These are phyloP conservation scores for Epinephelus awoara DNA, from an alignment of 2,797 vertebrate genomes.

Conservation along the genomic window DNA sequence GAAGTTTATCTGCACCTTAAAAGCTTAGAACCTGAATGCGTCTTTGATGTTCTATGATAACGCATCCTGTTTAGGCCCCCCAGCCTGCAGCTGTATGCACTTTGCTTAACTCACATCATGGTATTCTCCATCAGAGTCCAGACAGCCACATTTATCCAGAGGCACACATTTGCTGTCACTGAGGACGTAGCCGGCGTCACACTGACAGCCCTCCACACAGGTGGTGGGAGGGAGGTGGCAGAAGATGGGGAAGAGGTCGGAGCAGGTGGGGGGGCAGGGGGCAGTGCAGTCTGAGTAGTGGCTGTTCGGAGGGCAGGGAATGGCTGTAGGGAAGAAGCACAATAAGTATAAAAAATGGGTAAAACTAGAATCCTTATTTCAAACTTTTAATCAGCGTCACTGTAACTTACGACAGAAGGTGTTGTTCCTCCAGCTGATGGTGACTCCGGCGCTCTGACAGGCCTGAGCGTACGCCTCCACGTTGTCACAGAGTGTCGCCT, in stretches of 20 bases:
- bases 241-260: conserved; percentile 81
- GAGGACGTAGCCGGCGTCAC: conserved; percentile 83
- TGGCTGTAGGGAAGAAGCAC: conserved; percentile 73
- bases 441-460: conserved; percentile 83
- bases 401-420: conserved; percentile 87
- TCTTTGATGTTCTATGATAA: not conserved
- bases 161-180: conserved; percentile 84
- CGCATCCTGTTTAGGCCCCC: not conserved
- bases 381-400: rapidly evolving
- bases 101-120: conserved; percentile 83
- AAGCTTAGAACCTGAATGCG: not conserved
- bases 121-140: conserved; percentile 74
- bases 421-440: conserved; percentile 87
- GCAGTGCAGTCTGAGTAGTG: conserved; percentile 86
- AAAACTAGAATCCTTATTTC: rapidly evolving
- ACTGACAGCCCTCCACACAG: conserved; percentile 89
- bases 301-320: conserved; percentile 85
- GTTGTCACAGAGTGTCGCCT: conserved; percentile 85
- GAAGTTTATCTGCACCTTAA: not conserved
- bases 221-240: conserved; percentile 81
- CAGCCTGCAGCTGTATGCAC: not conserved
- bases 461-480: conserved; percentile 86
- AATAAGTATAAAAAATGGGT: not conserved
- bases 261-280: conserved; percentile 87
- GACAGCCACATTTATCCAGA: conserved; percentile 84